Base-by-base conservation (phyloP, 2,113 vertebrate genomes). In the Macrotus californicus region DNA sequence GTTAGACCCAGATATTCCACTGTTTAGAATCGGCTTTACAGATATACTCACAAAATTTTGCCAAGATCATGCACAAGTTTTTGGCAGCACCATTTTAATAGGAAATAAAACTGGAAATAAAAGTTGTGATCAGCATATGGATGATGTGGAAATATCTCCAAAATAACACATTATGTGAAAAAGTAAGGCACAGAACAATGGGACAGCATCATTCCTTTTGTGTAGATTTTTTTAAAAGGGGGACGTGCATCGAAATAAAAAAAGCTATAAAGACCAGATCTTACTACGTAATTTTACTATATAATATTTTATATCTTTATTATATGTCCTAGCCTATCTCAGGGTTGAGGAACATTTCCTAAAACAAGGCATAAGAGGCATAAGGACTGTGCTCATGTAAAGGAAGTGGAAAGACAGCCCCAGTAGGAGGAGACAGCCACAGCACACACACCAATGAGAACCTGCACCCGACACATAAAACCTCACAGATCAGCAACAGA, bases 161-260 rank as follows among this genome's bases (percentile, higher is more conserved):
- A 83, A 97, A 89, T 76, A 89, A 81, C 84, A 88, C 7, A 70
- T 46, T 24, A 46, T 46, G 11, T 70, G 72, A 88, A 95, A 94
- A 94, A 85, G 26, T n/a, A 76, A 69, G 15, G n/a, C 77, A 16
- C n/a, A 84, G 67, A 80, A 70, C 15, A 52, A 86, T 21, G 31
- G 34, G 9, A 83, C 15, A 50, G 10, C n/a, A 84, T 61, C 67
- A 96, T 83, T 94, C 14, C 43, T 54, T 69, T 39, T 69, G 21
- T 34, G 4, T 46, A 73, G n/a, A 64, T 67, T 73, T 85, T 90
- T 90, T 94, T 69, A 19, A 52, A 77, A 77, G 67, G 24, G 50
- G 13, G 83, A 56, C 12, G 8, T 52, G 13, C 41, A 81, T 6
- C 64, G 31, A 85, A 79, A 79, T 8, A 21, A 21, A 61, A 89